Evolutionary conservation across 2,888 invertebrate species (phyloP).

Genomic region (Geotrupes spiniger): DNA sequence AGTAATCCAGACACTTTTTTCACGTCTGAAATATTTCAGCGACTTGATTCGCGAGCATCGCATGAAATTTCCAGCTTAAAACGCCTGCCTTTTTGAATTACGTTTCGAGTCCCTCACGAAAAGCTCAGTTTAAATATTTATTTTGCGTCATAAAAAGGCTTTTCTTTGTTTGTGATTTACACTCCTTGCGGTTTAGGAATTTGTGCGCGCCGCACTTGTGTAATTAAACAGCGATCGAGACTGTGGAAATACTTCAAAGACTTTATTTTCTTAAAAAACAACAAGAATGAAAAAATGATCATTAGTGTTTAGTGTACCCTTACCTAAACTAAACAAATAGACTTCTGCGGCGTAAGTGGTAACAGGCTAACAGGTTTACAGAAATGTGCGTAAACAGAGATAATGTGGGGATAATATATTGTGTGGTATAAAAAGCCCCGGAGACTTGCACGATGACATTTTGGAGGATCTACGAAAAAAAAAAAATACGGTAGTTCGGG

Average conservation of each 20-base stretch:
- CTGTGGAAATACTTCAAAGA: not conserved
- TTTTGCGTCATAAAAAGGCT: not conserved
- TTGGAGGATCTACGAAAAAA: conserved; percentile 11
- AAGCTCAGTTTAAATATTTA: conserved; percentile 1
- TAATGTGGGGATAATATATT: not conserved
- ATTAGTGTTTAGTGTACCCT: conserved; percentile 2
- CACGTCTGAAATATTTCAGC: too few species aligned
- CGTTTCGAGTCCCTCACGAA: not conserved
- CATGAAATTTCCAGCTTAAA: not conserved
- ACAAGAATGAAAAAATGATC: not conserved
- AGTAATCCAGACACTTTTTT: too few species aligned
- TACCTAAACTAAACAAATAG: conserved; percentile 4
- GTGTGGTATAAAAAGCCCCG: not conserved
- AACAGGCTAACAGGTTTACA: conserved; percentile 4
- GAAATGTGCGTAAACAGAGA: conserved; percentile 1
- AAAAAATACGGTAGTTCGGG: conserved; percentile 15
- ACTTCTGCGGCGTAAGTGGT: not conserved
- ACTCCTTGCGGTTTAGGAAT: not conserved
- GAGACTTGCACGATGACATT: not conserved
- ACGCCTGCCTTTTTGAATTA: not conserved
- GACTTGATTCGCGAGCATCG: too few species aligned
- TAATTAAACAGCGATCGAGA: conserved; percentile 3
- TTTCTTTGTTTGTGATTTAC: conserved; percentile 2
- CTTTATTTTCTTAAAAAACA: conserved; percentile 6
- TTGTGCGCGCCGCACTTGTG: not conserved